Conservation (phyloP, 2,888 invertebrate species). For the Loripinus fragilis region DNA sequence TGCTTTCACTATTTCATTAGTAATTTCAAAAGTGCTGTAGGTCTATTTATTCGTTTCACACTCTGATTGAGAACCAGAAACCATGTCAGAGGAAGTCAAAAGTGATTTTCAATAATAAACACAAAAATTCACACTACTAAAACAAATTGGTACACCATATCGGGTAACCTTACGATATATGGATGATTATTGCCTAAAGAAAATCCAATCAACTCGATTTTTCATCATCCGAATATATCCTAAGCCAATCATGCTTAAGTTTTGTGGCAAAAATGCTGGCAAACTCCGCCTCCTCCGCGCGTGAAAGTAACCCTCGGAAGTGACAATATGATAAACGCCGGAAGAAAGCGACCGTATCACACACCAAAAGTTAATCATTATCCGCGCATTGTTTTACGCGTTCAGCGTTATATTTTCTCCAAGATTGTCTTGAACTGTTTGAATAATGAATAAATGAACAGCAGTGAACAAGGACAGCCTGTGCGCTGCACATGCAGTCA, state of each 20-base stretch:
- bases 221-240: neutral
- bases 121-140: neutral
- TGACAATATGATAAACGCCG: neutral
- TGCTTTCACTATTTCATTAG: neutral
- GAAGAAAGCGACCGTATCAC: no score
- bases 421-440: no score
- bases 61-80: neutral
- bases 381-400: no score
- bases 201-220: slow-evolving; percentile 1
- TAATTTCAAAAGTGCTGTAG: slow-evolving; percentile 1
- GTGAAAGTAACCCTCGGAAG: neutral
- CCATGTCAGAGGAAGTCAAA: neutral
- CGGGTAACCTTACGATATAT: slow-evolving; percentile 2
- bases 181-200: slow-evolving; percentile 1
- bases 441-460: no score
- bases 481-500: no score
- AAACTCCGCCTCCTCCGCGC: slow-evolving; percentile 10
- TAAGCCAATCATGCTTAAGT: neutral
- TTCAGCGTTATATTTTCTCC: no score
- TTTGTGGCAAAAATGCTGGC: neutral
- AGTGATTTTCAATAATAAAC: slow-evolving; percentile 2
- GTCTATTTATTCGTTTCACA: slow-evolving; percentile 2
- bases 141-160: neutral
- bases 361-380: no score
- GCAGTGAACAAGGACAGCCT: no score